A percentile compares a stretch with the other conserved stretches of the same genome.
Evolutionary conservation across 2,113 vertebrate genomes (phyloP).

Genomic region (Okapia johnstoni): DNA sequence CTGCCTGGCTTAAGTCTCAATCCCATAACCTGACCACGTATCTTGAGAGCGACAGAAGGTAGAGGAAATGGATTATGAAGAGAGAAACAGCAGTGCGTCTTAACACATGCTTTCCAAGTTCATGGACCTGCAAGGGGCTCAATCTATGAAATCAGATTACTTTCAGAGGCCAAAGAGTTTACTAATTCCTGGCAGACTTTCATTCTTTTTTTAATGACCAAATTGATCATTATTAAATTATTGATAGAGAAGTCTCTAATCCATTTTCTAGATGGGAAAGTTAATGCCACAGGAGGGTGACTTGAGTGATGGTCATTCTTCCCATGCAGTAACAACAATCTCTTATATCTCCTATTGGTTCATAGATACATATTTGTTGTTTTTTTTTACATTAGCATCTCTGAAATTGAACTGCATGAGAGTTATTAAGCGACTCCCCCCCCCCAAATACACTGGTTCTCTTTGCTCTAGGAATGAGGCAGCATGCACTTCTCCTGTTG

Average conservation of each 20-base stretch:
- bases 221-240: background rate
- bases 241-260: background rate
- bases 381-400: background rate
- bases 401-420: background rate
- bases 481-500: background rate
- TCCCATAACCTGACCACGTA: background rate
- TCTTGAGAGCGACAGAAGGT: background rate
- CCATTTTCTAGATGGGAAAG: background rate
- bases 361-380: background rate
- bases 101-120: background rate
- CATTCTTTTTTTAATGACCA: background rate
- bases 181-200: background rate
- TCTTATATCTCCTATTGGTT: background rate
- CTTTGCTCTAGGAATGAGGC: background rate
- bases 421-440: background rate
- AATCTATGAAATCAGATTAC: background rate
- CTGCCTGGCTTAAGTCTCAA: background rate
- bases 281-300: background rate
- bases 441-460: background rate
- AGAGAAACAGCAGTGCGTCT: background rate
- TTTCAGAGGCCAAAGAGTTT: background rate
- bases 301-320: background rate
- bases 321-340: background rate
- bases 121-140: background rate
- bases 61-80: background rate